Base-by-base conservation (phyloP, 1,140 invertebrate genomes). In the Tetramorium parvispinum region DNA sequence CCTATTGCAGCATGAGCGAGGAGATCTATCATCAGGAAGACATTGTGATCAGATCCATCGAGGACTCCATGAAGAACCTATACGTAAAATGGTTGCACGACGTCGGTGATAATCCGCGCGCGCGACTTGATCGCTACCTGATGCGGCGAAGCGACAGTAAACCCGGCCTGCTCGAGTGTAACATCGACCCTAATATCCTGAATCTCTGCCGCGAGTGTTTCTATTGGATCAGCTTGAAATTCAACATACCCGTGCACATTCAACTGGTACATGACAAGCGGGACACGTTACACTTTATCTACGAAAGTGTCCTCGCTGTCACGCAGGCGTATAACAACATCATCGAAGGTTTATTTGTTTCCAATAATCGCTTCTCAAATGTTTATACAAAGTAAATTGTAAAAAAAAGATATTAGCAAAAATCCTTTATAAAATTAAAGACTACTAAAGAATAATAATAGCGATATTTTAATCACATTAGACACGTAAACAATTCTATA, bases 271-370 rank as follows among this genome's bases (percentile, higher is more conserved):
- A 97, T 89, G 94, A 96, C 81, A 97, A 97, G 79, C 96, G 96
- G 65, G 96, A 96, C 10, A 96, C 95, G 11, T 93, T 98, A 0
- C 95, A 96, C 32, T 97, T 97, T 83, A 95, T 97, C 0, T 97
- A 97, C 81, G 97, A 98, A 91, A 97, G 97, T 87, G 97, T 98
- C 0, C 91, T 98, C 13, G 95, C 96, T 2, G 96, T 98, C 2
- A 97, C 97, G 1, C 95, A 97, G 32, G 97, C 97, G 57, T 98
- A 98, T 93, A 98, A 99, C 94, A 97, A 97, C 91, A 98, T 98
- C 49, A 92, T 98, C 10, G 57, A 92, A 88, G 92, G 95, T 95
- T 49, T 13, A 55, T 32, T 32, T 46, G 1, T 7, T 40, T 40
- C 24, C 16, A 55, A 70, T 71, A 24, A 32, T 32, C 27, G 27